Conservation (phyloP, 2,113 vertebrate genomes). For the Corynorhinus townsendii region DNA sequence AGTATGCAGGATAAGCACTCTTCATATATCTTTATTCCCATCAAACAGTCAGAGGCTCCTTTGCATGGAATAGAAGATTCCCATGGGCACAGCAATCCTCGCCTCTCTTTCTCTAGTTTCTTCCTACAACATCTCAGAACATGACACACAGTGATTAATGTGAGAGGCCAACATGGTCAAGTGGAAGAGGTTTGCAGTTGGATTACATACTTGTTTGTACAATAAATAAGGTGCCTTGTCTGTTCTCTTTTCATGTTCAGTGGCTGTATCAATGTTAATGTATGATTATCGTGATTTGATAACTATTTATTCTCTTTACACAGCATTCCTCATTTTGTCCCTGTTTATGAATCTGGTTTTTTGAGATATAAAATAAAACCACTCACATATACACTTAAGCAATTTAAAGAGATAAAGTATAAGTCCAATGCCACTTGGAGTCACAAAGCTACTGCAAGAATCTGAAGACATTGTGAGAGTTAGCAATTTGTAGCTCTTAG, state of each 20-base stretch:
- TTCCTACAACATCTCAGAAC: not conserved
- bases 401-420: slow-evolving; percentile 64
- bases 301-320: not conserved
- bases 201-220: not conserved
- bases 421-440: slow-evolving; percentile 30
- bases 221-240: not conserved
- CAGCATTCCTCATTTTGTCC: not conserved
- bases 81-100: not conserved
- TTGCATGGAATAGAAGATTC: not conserved
- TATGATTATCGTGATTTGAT: not conserved
- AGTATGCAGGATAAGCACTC: not conserved
- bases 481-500: not conserved
- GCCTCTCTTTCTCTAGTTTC: not conserved
- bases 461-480: not conserved
- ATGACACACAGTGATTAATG: too few species aligned
- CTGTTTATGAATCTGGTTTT: not conserved
- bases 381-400: not conserved
- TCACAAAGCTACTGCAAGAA: slow-evolving; percentile 42
- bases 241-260: not conserved
- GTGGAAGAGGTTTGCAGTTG: not conserved
- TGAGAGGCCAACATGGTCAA: not conserved
- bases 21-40: not conserved
- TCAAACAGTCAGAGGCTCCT: not conserved
- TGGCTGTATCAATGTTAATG: not conserved
- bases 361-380: not conserved